These are phyloP conservation scores for Meloidogyne exigua DNA, from an alignment of 1,140 invertebrate genomes.

Conservation along the genomic window DNA sequence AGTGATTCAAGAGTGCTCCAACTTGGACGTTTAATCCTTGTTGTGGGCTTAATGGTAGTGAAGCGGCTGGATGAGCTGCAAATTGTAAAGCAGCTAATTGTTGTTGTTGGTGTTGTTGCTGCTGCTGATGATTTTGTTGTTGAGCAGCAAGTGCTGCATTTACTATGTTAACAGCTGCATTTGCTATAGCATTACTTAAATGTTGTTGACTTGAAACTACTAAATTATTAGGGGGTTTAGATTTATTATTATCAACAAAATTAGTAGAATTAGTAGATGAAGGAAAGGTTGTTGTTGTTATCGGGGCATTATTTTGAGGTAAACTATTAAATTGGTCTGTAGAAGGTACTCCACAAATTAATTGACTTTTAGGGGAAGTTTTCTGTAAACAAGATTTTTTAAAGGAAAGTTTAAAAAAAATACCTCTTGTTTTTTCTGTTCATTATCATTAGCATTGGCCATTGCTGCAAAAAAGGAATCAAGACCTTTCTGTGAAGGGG, in stretches of 20 bases:
- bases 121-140: background rate
- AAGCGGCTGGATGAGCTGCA: background rate
- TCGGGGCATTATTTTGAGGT: background rate
- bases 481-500: conserved; percentile 5
- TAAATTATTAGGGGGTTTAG: background rate
- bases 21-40: conserved; percentile 1
- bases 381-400: background rate
- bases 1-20: conserved; percentile 2
- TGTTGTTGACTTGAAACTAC: background rate
- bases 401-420: background rate
- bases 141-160: conserved; percentile 8
- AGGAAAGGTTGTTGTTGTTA: background rate
- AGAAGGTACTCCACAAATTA: background rate
- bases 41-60: conserved; percentile 1
- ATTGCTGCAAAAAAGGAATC: conserved; percentile 24
- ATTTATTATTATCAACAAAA: background rate
- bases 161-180: conserved; percentile 7
- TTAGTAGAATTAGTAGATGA: background rate
- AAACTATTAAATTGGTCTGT: background rate
- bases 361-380: background rate
- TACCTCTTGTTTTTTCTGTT: background rate
- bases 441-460: background rate
- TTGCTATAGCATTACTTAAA: background rate
- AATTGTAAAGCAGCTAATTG: conserved; percentile 9
- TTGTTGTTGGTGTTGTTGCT: background rate